Evolutionary conservation across 2,113 vertebrate genomes (phyloP).

Genomic region (Zosterops hypoxanthus): DNA sequence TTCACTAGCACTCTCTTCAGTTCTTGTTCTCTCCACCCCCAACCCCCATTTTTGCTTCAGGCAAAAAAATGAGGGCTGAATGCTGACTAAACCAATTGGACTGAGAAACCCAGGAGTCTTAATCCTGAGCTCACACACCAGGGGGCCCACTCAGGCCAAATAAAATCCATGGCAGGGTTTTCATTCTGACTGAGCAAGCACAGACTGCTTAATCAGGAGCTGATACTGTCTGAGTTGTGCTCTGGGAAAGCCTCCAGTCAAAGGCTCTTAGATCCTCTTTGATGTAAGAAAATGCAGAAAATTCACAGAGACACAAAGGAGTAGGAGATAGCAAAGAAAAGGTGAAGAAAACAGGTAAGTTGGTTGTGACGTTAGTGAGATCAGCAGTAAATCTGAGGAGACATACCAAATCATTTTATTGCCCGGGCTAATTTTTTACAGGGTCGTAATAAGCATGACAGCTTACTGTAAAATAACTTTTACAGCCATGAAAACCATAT

Average conservation of each 20-base stretch:
- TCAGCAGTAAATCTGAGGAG: background rate
- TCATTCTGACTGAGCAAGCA: background rate
- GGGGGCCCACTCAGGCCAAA: background rate
- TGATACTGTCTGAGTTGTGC: background rate
- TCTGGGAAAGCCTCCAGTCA: background rate
- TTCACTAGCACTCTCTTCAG: constrained; percentile 6
- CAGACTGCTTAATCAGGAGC: background rate
- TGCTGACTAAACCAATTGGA: constrained; percentile 16
- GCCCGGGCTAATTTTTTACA: background rate
- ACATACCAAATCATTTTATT: background rate
- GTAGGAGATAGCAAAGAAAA: background rate
- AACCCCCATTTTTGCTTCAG: background rate
- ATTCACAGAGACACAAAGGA: background rate
- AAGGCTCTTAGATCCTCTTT: background rate
- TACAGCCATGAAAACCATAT: background rate
- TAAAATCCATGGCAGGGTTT: background rate
- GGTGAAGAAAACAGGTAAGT: background rate
- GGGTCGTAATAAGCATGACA: background rate
- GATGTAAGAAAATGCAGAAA: background rate
- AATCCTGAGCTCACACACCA: background rate
- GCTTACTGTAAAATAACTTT: background rate
- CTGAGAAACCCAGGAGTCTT: background rate
- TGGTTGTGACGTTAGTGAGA: background rate
- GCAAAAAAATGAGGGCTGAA: constrained; percentile 10
- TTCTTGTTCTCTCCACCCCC: background rate